Evolutionary conservation across 2,888 invertebrate species (phyloP), one percentile per base, ranked within the genome.

Genomic region (Melangyna quadrimaculata): DNA sequence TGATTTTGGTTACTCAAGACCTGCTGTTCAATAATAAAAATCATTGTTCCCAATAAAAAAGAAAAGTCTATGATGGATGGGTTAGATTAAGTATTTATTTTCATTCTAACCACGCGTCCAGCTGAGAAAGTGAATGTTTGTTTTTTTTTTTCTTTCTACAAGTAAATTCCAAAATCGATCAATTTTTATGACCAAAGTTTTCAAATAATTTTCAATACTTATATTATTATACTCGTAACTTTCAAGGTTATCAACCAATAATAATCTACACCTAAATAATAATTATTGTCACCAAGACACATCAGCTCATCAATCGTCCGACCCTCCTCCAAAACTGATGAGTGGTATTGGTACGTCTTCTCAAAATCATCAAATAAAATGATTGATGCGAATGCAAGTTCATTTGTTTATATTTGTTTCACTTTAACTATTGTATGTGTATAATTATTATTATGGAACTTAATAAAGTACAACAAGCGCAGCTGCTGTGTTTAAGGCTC

Each of bases 331-430:
- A 10, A 3, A 43, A 43, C 17, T 43, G 0, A n/a, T n/a, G n/a
- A n/a, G n/a, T n/a, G n/a, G n/a, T n/a, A n/a, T n/a, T n/a, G n/a
- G n/a, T n/a, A n/a, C n/a, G n/a, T n/a, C n/a, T n/a, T n/a, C 43
- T 9, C 45, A 55, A 29, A 17, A 7, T 19, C 19, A 19, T n/a
- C n/a, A 43, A 22, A 22, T n/a, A 37, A 37, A 37, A 59, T 61
- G 61, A 61, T 40, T 61, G 61, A 61, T 61, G n/a, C 24, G 61
- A 43, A 61, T 61, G 61, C 61, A 61, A 70, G 48, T 71, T 77
- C n/a, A 63, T n/a, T 55, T 40, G 40, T 40, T 55, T 37, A 53
- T 22, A 29, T 55, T 59, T 43, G 19, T 40, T 61, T 69, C 29
- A 55, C 29, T 22, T 55, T 48, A 35, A 24, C n/a, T n/a, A n/a